Conservation (phyloP, 1,140 invertebrate species). For the Bombus balteatus region DNA sequence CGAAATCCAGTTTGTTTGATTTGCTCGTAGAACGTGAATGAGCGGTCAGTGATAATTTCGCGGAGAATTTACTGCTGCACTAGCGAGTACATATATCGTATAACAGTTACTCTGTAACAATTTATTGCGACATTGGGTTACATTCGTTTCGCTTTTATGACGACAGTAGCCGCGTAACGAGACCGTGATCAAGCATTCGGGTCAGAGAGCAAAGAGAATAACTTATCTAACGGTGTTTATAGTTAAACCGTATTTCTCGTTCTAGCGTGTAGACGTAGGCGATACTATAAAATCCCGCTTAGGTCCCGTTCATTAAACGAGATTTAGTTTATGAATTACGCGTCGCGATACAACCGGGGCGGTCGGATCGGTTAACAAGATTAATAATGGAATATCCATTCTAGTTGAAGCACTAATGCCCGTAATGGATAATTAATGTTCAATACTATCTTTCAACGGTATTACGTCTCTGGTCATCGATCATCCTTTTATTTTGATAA, state of each 20-base stretch:
- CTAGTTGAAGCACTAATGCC: slow-evolving; percentile 17
- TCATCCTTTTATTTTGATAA: slow-evolving; percentile 30
- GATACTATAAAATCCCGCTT: slow-evolving; percentile 11
- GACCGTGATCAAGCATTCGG: slow-evolving; percentile 49
- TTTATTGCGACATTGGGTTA: slow-evolving; percentile 51
- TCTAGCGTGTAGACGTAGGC: not conserved
- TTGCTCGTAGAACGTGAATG: not conserved
- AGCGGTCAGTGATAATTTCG: slow-evolving; percentile 31
- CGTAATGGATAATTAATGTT: slow-evolving; percentile 50
- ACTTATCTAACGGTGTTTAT: slow-evolving; percentile 48
- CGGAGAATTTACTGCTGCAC: slow-evolving; percentile 17
- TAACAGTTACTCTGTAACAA: slow-evolving; percentile 42
- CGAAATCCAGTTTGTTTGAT: slow-evolving; percentile 15
- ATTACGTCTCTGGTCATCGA: slow-evolving; percentile 33
- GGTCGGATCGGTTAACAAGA: slow-evolving; percentile 40
- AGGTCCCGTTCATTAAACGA: slow-evolving; percentile 20
- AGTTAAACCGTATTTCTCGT: not conserved
- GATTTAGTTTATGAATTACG: slow-evolving; percentile 51
- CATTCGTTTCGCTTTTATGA: slow-evolving; percentile 52
- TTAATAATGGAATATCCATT: slow-evolving; percentile 44
- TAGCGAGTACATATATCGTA: slow-evolving; percentile 10
- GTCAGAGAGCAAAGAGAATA: slow-evolving; percentile 46
- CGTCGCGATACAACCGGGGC: not conserved
- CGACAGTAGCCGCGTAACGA: slow-evolving; percentile 52
- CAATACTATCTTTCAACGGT: slow-evolving; percentile 41